Evolutionary conservation across 2,888 invertebrate genomes (phyloP).

Genomic region (Carpatolechia fugitivella): DNA sequence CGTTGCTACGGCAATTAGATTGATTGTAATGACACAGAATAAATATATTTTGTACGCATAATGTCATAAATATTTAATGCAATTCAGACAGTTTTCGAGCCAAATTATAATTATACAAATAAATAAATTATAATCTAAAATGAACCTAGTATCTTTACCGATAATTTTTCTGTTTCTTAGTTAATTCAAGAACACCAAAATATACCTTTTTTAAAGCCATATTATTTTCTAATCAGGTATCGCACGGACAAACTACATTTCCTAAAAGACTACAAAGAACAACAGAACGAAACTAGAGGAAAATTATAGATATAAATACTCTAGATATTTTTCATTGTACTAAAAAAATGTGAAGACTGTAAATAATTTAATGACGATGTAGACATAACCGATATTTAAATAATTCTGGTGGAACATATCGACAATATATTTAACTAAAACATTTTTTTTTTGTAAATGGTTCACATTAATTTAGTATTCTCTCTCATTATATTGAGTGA

Average conservation of each 20-base stretch:
- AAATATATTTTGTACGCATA: too few species aligned
- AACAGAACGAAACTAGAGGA: constrained; percentile 53
- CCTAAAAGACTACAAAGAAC: constrained; percentile 49
- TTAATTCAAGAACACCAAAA: too few species aligned
- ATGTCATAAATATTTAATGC: too few species aligned
- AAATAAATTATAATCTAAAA: too few species aligned
- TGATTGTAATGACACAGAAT: neutral
- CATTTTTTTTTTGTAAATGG: neutral
- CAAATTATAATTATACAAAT: too few species aligned
- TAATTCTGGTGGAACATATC: constrained; percentile 70
- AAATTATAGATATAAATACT: constrained; percentile 50
- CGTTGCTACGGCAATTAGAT: neutral
- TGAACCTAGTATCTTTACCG: too few species aligned
- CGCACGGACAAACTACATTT: constrained; percentile 46
- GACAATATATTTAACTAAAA: constrained; percentile 54
- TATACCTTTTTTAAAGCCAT: neutral
- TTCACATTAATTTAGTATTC: neutral
- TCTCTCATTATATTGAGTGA: neutral
- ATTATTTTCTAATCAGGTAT: constrained; percentile 44
- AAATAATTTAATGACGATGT: constrained; percentile 52
- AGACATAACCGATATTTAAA: constrained; percentile 47
- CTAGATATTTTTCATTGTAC: constrained; percentile 37
- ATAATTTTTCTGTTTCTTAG: too few species aligned
- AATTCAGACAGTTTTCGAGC: too few species aligned
- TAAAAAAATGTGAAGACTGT: constrained; percentile 66